Conservation (phyloP, 2,797 vertebrate species). For the Vespertilio murinus region DNA sequence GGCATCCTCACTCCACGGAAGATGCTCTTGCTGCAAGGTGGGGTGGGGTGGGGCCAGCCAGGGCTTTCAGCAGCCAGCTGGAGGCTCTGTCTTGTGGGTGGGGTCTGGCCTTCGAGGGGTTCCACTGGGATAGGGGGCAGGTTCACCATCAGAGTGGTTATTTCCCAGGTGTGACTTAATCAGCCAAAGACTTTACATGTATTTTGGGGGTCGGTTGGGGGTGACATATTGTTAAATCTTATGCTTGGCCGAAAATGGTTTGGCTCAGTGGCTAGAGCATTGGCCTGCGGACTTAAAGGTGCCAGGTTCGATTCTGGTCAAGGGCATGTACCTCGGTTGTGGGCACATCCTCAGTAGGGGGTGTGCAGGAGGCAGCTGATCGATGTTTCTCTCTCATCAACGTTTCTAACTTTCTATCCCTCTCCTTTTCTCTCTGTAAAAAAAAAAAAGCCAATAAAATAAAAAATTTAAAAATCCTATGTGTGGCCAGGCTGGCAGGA, state of each 20-base stretch:
- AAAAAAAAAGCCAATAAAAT: too few relatives aligned
- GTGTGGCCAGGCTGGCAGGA: neutral
- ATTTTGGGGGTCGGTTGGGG: neutral
- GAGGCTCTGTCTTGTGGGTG: neutral
- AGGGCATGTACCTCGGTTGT: too few relatives aligned
- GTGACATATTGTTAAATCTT: neutral
- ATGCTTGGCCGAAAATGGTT: neutral
- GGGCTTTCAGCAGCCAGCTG: rapidly evolving
- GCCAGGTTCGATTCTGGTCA: too few relatives aligned
- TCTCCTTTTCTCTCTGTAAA: too few relatives aligned
- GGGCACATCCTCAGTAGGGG: too few relatives aligned
- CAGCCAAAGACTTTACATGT: neutral
- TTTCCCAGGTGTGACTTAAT: neutral
- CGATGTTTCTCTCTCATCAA: too few relatives aligned
- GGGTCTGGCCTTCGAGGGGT: neutral
- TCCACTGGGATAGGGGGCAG: neutral
- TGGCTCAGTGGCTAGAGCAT: too few relatives aligned
- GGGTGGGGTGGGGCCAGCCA: too few relatives aligned
- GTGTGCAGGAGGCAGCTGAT: too few relatives aligned
- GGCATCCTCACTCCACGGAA: rapidly evolving
- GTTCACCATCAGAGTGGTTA: neutral
- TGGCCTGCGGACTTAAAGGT: too few relatives aligned
- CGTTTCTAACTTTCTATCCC: too few relatives aligned
- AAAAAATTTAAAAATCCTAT: too few relatives aligned
- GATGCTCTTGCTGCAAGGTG: neutral